Conservation (phyloP, 2,113 vertebrate species). For the Psephotus haematonotus region DNA sequence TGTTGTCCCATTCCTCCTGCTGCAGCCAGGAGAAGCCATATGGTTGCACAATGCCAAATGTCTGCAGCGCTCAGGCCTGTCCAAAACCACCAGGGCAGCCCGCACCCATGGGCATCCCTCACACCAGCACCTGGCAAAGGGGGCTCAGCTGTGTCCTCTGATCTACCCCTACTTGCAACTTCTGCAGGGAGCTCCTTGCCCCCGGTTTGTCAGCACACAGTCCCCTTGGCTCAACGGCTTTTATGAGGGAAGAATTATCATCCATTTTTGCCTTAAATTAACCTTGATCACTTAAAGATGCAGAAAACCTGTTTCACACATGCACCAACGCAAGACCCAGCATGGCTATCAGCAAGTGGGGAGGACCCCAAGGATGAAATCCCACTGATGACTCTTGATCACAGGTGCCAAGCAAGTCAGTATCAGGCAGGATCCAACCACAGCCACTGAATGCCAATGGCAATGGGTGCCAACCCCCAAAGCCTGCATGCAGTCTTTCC, state of each 20-base stretch:
- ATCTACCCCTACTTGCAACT: accelerated
- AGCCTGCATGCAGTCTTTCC: neutral
- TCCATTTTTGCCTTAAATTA: neutral
- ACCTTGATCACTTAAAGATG: neutral
- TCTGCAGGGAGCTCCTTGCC: accelerated
- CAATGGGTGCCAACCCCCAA: neutral
- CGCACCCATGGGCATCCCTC: accelerated
- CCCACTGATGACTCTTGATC: neutral
- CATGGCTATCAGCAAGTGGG: accelerated
- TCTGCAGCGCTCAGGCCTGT: neutral
- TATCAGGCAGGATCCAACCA: accelerated
- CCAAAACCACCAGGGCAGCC: neutral
- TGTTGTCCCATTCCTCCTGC: neutral
- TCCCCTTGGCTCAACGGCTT: neutral
- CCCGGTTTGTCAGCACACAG: accelerated
- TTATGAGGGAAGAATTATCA: neutral
- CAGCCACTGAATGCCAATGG: accelerated
- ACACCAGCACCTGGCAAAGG: neutral
- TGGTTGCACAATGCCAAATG: neutral
- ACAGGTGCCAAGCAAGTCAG: neutral
- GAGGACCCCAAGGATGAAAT: neutral
- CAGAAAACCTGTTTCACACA: neutral
- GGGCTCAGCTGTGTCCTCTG: accelerated
- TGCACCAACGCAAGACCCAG: accelerated
- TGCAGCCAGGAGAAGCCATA: neutral